Evolutionary conservation across 2,113 vertebrate genomes (phyloP).

Genomic region (Sander lucioperca): DNA sequence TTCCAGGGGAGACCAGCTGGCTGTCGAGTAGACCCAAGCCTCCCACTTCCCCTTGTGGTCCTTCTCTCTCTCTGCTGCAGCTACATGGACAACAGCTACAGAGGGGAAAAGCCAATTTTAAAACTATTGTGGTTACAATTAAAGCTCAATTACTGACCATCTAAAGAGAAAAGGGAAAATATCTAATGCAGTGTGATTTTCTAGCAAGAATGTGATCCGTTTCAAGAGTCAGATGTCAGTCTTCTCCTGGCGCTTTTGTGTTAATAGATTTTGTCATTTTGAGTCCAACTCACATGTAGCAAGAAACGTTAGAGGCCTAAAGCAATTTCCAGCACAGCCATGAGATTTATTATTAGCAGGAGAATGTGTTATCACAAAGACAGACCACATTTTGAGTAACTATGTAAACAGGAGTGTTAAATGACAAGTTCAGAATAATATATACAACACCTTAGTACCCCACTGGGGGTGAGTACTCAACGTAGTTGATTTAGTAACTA

Average conservation of each 20-base stretch:
- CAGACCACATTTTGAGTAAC: conserved; percentile 21
- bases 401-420: conserved; percentile 30
- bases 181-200: background rate
- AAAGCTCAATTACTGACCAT: background rate
- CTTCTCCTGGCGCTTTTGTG: background rate
- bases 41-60: conserved; percentile 61
- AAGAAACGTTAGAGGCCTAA: background rate
- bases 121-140: background rate
- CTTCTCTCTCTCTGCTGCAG: conserved; percentile 45
- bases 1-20: conserved; percentile 65
- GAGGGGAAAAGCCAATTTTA: background rate
- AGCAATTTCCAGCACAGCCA: conserved; percentile 11
- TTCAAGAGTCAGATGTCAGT: background rate
- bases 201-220: background rate
- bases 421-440: conserved; percentile 34
- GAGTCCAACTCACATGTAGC: background rate
- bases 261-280: background rate
- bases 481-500: conserved; percentile 38
- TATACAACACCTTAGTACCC: conserved; percentile 7
- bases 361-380: conserved; percentile 8
- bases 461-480: background rate
- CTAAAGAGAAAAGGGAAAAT: background rate
- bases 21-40: conserved; percentile 51
- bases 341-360: conserved; percentile 30
- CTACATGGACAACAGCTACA: conserved; percentile 5